Conservation (phyloP, 1,140 invertebrate species). For the Dinothrombium tinctorium region DNA sequence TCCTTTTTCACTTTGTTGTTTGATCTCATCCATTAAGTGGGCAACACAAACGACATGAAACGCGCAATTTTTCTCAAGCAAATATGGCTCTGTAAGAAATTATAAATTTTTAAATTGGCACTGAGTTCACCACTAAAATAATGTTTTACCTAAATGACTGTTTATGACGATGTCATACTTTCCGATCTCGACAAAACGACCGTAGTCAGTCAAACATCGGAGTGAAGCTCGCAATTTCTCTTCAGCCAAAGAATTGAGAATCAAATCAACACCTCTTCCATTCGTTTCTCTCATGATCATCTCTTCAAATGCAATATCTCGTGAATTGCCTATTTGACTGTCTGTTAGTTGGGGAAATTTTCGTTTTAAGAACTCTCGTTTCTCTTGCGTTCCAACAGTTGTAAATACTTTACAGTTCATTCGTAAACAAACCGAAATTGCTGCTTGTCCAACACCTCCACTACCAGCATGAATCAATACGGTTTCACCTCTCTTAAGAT, state of each 20-base stretch:
- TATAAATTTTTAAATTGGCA: conserved; percentile 39
- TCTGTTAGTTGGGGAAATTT: conserved; percentile 26
- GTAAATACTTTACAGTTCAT: conserved; percentile 64
- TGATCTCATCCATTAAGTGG: conserved; percentile 45
- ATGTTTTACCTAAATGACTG: conserved; percentile 38
- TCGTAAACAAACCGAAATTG: conserved; percentile 67
- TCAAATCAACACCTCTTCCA: conserved; percentile 60
- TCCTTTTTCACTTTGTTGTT: conserved; percentile 55
- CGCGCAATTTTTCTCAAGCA: conserved; percentile 63
- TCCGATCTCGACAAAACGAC: conserved; percentile 79
- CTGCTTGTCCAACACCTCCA: conserved; percentile 83
- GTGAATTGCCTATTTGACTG: conserved; percentile 28
- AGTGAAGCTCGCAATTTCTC: conserved; percentile 72
- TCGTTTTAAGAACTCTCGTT: conserved; percentile 24
- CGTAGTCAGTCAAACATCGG: conserved; percentile 62
- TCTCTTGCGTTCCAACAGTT: conserved; percentile 33
- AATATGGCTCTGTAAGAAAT: conserved; percentile 33
- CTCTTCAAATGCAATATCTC: conserved; percentile 29
- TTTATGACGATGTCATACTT: conserved; percentile 89
- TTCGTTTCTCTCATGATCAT: conserved; percentile 21
- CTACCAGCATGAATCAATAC: conserved; percentile 85
- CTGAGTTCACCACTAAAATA: conserved; percentile 30
- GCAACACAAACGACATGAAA: conserved; percentile 90
- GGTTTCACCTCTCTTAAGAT: conserved; percentile 50
- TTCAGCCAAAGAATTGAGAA: conserved; percentile 77